A percentile compares a stretch with the other conserved stretches of the same genome.
These are phyloP conservation scores for Drosophila baimaii DNA, from an alignment of 1,140 invertebrate species.

Conservation along the genomic window DNA sequence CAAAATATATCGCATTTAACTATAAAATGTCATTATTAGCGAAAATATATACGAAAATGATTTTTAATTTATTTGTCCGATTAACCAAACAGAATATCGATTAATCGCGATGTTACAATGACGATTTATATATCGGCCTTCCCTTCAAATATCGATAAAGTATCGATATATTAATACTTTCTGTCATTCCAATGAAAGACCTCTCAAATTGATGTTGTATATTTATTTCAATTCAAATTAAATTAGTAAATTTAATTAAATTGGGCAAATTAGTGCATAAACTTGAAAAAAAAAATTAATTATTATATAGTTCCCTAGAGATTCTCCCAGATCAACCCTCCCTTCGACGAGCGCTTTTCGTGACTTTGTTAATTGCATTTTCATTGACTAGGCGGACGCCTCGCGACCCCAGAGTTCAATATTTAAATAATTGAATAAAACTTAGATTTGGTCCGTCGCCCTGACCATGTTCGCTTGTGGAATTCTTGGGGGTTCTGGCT, in stretches of 20 bases:
- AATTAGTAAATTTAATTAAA: not conserved
- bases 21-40: too few relatives aligned
- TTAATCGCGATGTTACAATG: too few relatives aligned
- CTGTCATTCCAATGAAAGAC: not conserved
- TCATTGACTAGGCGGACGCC: conserved; percentile 62
- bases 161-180: too few relatives aligned
- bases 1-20: too few relatives aligned
- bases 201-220: not conserved
- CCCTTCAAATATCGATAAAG: too few relatives aligned
- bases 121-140: too few relatives aligned
- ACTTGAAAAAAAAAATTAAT: not conserved
- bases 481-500: conserved; percentile 32
- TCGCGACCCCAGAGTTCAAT: conserved; percentile 62
- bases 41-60: too few relatives aligned
- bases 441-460: conserved; percentile 62
- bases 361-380: conserved; percentile 75
- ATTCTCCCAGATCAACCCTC: conserved; percentile 21
- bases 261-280: not conserved
- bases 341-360: conserved; percentile 18
- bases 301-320: not conserved
- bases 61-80: too few relatives aligned
- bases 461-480: conserved; percentile 16
- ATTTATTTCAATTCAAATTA: not conserved
- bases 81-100: too few relatives aligned
- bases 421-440: conserved; percentile 78